Base-by-base conservation (phyloP, 2,888 invertebrate genomes). In the Creontiades dilutus region DNA sequence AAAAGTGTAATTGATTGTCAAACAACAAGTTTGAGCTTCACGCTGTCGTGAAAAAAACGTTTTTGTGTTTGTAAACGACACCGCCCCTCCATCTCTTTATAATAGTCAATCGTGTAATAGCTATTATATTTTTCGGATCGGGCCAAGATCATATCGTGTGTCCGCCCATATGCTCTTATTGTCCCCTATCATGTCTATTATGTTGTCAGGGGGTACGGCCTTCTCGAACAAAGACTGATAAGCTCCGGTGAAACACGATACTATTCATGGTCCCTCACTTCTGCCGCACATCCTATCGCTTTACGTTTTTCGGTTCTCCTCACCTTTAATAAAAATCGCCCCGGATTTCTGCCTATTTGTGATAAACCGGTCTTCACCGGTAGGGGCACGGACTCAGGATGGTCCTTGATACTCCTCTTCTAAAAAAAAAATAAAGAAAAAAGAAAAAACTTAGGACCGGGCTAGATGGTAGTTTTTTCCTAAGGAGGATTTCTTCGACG, bases 101-200 rank as follows among this genome's bases (percentile, higher is more conserved):
- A 89, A 90, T 90, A 90, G 90, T 90, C 90, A 90, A 90, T 91
- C 91, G 37, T 57, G 81, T 90, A 90, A 90, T 90, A 89, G 90
- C 91, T 84, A 91, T 91, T 91, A 91, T 90, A 88, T 87, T 90
- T 90, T 90, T 61, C 89, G 68, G 76, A 82, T 87, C 78, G 76
- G 85, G 13, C 68, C 76, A 48, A 84, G 86, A 84, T 81, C 87
- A 86, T 89, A 91, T 91, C 90, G 90, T 89, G 91, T 91, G 89
- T 86, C 91, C 89, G 86, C 75, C 88, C 90, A 90, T 90, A 90
- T 90, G 90, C 88, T 90, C 90, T 84, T 91, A 90, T 91, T 91
- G 90, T 91, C 90, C 90, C 91, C 89, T 91, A 91, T 91, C 91
- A 91, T 91, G 90, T 87, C 90, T 85, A 90, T 91, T 91, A 91